Evolutionary conservation across 2,888 invertebrate genomes (phyloP).

Genomic region (Caenorhabditis becei): DNA sequence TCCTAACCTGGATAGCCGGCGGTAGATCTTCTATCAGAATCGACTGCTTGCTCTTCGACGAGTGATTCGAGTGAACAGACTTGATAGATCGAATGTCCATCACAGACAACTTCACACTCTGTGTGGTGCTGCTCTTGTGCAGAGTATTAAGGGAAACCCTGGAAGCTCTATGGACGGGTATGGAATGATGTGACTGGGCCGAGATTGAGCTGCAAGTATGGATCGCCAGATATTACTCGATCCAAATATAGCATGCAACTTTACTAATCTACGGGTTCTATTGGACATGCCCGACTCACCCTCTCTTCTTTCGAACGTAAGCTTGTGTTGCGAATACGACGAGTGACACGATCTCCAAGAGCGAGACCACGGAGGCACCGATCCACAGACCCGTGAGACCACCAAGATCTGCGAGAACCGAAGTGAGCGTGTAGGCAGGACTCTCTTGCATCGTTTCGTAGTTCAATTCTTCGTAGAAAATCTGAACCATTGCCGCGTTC

Average conservation of each 20-base stretch:
- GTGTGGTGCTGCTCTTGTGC: constrained; percentile 60
- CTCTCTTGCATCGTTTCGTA: constrained; percentile 80
- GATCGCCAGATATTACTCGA: constrained; percentile 6
- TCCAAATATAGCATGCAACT: constrained; percentile 42
- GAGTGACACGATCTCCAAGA: constrained; percentile 78
- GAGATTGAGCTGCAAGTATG: constrained; percentile 54
- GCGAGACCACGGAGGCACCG: constrained; percentile 79
- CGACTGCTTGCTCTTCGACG: constrained; percentile 69
- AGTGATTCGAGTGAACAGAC: constrained; percentile 64
- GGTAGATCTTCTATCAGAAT: constrained; percentile 69
- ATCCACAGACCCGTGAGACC: constrained; percentile 81
- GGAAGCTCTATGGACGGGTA: constrained; percentile 58
- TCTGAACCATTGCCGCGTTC: constrained; percentile 82
- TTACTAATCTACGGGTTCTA: neutral
- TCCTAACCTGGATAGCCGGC: constrained; percentile 58
- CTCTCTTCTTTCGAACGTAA: constrained; percentile 68
- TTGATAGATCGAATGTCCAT: constrained; percentile 67
- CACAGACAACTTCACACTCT: constrained; percentile 63
- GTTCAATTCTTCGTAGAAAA: constrained; percentile 82
- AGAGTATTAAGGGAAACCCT: constrained; percentile 60
- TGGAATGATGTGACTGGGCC: constrained; percentile 60
- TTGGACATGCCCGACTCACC: constrained; percentile 37
- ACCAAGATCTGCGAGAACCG: constrained; percentile 79
- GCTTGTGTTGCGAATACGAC: constrained; percentile 70
- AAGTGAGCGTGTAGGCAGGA: constrained; percentile 77